Base-by-base conservation (phyloP, 2,797 vertebrate genomes). In the Yasuhikotakia modesta region DNA sequence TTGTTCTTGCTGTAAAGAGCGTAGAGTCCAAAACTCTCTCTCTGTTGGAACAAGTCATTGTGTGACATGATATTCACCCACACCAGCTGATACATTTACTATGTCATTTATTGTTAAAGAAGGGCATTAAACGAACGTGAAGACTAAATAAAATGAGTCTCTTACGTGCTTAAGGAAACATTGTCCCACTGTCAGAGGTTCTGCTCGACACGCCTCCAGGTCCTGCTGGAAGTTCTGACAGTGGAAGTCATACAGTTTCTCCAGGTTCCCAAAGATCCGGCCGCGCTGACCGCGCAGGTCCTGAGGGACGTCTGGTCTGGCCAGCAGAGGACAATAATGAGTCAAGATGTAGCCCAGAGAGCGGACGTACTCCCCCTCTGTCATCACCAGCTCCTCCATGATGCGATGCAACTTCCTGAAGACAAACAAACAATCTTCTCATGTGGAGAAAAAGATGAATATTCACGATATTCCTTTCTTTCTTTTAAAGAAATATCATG, bases 1-100 rank as follows among this genome's bases (percentile, higher is more conserved):
- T 95, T 95, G 87, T 94, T 95, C 87, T 93, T 95, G 84, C 93
- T 95, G 88, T 95, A 95, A 66, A 94, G 91, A 39, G 94, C 92
- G 12, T 95, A 95, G 5, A 95, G 85, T n/a, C 91, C 93, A 76
- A 95, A 94, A 82, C 89, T 91, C 22, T 93, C 91, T 55, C 85
- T 91, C 93, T 95, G 88, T 65, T 63, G 63, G 0, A 64, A 53
- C 30, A 39, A 30, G 74, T 12, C 35, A 39, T 22, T 17, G 7
- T 27, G 12, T 48, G 13, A 17, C 43, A 57, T 79, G 52, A 80
- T 12, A 76, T 21, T 45, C 21, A 63, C 27, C 27, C 4, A 4
- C 39, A 2, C 1, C 4, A 48, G 2, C 39, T 11, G 8, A 43
- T 43, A 43, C 39, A 43, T 43, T 43, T 43, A 43, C 39, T 43